A percentile compares a stretch with the other conserved stretches of the same genome.
These are phyloP conservation scores for Junonia oenone DNA, from an alignment of 2,888 invertebrate species.

Conservation along the genomic window DNA sequence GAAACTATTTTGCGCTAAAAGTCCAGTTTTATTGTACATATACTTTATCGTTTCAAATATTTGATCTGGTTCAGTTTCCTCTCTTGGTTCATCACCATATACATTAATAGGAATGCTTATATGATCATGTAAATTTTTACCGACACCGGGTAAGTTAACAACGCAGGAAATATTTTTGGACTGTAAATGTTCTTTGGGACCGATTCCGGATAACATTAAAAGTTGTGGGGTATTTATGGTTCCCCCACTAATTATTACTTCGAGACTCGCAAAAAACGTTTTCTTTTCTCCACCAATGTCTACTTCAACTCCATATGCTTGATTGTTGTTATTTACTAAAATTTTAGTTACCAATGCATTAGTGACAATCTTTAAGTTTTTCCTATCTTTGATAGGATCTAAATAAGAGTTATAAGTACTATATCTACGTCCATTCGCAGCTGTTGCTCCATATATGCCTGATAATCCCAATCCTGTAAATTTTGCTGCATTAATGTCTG, in stretches of 20 bases:
- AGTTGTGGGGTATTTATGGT: slow-evolving; percentile 70
- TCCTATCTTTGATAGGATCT: too few relatives aligned
- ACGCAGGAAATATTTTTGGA: slow-evolving; percentile 52
- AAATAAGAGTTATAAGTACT: slow-evolving; percentile 73
- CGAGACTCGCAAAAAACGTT: too few relatives aligned
- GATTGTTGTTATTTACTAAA: slow-evolving; percentile 58
- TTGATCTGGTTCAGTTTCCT: slow-evolving; percentile 32
- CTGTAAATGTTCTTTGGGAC: slow-evolving; percentile 53
- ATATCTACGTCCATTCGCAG: slow-evolving; percentile 62
- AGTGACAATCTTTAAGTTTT: too few relatives aligned
- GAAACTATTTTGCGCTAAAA: too few relatives aligned
- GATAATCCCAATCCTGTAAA: too few relatives aligned
- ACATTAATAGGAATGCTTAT: too few relatives aligned
- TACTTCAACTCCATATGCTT: too few relatives aligned
- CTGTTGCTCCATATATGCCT: slow-evolving; percentile 67
- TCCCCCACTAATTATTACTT: slow-evolving; percentile 69
- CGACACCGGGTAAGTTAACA: too few relatives aligned
- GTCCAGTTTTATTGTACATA: too few relatives aligned
- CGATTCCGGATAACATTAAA: slow-evolving; percentile 74
- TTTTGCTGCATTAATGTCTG: too few relatives aligned
- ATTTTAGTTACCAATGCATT: slow-evolving; percentile 70
- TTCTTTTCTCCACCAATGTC: too few relatives aligned
- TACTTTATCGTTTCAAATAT: slow-evolving; percentile 60
- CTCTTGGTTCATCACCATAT: slow-evolving; percentile 43
- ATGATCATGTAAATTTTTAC: too few relatives aligned